A percentile compares a stretch with the other conserved stretches of the same genome.
These are phyloP conservation scores for Clytia hemisphaerica DNA, from an alignment of 30 jellyfish, hydroid and myxozoan genomes.

Conservation along the genomic window DNA sequence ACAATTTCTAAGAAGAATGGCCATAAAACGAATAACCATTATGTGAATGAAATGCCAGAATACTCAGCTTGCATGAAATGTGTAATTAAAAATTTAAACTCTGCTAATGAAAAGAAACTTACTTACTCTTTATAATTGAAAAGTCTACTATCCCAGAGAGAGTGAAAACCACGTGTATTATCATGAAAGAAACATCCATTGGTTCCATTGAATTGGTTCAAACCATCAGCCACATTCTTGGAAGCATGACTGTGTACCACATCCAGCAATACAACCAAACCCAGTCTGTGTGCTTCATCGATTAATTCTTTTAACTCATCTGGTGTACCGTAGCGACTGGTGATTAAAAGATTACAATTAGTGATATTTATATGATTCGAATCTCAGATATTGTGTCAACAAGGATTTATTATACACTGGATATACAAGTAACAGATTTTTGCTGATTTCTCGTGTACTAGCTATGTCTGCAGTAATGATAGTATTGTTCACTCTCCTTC, in stretches of 20 bases:
- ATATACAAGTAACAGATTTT: no score
- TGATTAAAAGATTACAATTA: background rate
- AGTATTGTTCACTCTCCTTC: no score
- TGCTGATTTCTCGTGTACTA: no score
- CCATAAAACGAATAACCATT: no score
- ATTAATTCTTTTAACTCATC: constrained; percentile 84
- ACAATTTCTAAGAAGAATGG: no score
- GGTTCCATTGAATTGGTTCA: constrained; percentile 89
- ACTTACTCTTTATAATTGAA: constrained; percentile 60
- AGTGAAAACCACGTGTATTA: constrained; percentile 53
- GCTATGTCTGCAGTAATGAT: no score
- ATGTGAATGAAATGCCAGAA: no score
- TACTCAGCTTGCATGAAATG: no score
- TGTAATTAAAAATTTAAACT: background rate
- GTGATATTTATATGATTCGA: no score
- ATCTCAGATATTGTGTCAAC: no score
- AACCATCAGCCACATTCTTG: constrained; percentile 87
- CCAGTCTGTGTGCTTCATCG: constrained; percentile 80
- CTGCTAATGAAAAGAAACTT: no score
- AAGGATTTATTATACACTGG: no score
- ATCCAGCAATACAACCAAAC: constrained; percentile 76
- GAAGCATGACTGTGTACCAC: constrained; percentile 95
- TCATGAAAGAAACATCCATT: constrained; percentile 81
- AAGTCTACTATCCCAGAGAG: constrained; percentile 81
- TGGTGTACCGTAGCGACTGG: constrained; percentile 94